Evolutionary conservation across 2,797 vertebrate species (phyloP), one percentile per base, ranked within the genome.

Genomic region (Capromys pilorides): DNA sequence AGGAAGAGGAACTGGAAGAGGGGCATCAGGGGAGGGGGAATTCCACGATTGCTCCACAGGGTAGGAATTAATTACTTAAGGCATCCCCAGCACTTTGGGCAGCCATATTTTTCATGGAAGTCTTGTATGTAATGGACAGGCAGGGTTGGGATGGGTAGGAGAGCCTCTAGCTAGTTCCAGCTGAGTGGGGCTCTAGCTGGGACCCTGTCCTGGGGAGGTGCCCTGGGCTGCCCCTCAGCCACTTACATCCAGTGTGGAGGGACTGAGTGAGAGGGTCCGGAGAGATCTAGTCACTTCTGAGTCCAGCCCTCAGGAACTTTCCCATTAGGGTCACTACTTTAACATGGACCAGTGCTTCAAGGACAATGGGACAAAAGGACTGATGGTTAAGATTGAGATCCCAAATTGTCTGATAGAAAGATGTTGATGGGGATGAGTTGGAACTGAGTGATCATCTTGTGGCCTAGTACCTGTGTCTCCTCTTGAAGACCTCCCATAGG

Each of bases 1-100:
- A 79, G 36, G 61, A 66, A 36, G 62, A 96, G 79, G 94, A 94
- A 13, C 66, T 78, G 0, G 21, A 26, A 62, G 94, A 83, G 54
- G 88, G 67, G 31, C 88, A 54, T 45, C 95, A 86, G 85, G 97
- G 95, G 80, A 96, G 78, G 95, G 93, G 80, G 86, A 36, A 33
- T 36, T 36, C 64, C 28, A 7, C 57, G 26, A 45, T 59, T 94
- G 64, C 66, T 62, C 77, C 62, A 14, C 86, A 36, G 75, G 59
- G 81, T 94, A 84, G 91, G 94, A 86, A 41, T 75, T 39, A 21
- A 85, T 86, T 87, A 67, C 31, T 71, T 57, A 79, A 54, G 73
- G 66, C 66, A 89, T 77, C 45, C 51, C 31, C 13, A 18, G 81
- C 33, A 36, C 41, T 61, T 82, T 2, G 31, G 85, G 54, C 57